A percentile compares a stretch with the other conserved stretches of the same genome.
Evolutionary conservation across 2,113 vertebrate genomes (phyloP).

Genomic region (Salvator merianae): DNA sequence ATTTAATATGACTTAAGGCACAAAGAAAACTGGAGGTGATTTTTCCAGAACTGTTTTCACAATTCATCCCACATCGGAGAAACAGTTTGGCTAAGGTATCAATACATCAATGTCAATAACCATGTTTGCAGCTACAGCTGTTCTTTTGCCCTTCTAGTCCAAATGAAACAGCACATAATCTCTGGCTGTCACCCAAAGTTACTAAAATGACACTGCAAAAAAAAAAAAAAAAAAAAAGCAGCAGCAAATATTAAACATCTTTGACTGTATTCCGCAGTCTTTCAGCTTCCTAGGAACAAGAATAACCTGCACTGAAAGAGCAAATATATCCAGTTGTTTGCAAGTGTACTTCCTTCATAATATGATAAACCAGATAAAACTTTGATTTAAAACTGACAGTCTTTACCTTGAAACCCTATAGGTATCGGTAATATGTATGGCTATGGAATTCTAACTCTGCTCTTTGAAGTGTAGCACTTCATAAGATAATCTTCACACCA

Average conservation of each 20-base stretch:
- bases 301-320: background rate
- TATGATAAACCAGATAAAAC: background rate
- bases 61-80: background rate
- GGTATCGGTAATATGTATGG: too few relatives aligned
- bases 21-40: background rate
- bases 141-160: background rate
- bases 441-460: too few relatives aligned
- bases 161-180: background rate
- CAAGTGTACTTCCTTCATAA: background rate
- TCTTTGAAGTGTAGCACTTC: too few relatives aligned
- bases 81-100: background rate
- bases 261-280: background rate
- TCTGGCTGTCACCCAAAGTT: background rate
- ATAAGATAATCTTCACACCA: too few relatives aligned
- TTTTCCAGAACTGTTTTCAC: background rate
- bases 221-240: background rate
- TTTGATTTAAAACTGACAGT: background rate
- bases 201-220: background rate
- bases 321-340: background rate
- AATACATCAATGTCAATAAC: background rate
- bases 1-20: background rate
- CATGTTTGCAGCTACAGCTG: background rate
- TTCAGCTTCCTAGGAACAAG: background rate
- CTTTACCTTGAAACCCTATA: too few relatives aligned
- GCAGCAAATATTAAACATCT: background rate